A percentile compares a stretch with the other conserved stretches of the same genome.
phyloP scores from a whole-genome alignment of 2,888 invertebrate genomes.

The Diachrysia chrysitis region DNA sequence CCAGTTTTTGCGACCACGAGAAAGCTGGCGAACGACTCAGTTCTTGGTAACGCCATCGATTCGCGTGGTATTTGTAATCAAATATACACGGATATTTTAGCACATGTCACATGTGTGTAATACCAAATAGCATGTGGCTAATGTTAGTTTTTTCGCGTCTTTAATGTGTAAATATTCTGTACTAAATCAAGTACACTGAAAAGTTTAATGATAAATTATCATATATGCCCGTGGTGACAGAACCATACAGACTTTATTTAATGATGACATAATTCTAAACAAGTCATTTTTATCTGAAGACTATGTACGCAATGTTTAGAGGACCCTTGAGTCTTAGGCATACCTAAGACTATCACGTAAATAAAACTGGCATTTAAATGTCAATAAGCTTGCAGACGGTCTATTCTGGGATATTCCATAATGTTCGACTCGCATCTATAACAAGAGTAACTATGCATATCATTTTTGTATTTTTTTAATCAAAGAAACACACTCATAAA shows the following conservation, averaged over 20 bases:
- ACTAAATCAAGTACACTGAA: not conserved
- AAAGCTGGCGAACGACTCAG: conserved; percentile 56
- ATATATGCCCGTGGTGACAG: conserved; percentile 13
- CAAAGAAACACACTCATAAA: not conserved
- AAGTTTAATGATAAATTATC: conserved; percentile 6
- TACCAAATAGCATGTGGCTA: conserved; percentile 15
- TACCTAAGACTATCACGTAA: conserved; percentile 1
- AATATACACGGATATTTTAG: conserved; percentile 31
- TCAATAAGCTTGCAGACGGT: not conserved
- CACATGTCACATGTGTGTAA: conserved; percentile 20
- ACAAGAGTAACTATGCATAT: not conserved
- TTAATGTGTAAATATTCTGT: not conserved
- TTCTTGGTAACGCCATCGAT: conserved; percentile 34
- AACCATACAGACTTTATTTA: not conserved
- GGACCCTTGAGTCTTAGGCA: not conserved
- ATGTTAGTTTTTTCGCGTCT: conserved; percentile 6
- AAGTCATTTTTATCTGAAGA: not conserved
- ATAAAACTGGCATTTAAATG: not conserved
- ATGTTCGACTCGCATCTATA: not conserved
- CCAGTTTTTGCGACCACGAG: conserved; percentile 52
- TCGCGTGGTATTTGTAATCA: conserved; percentile 42
- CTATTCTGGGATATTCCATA: not conserved
- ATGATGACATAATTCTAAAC: not conserved
- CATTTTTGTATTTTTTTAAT: not conserved
- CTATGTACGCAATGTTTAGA: not conserved